Base-by-base conservation (phyloP, 2,113 vertebrate genomes). In the Archocentrus centrarchus region DNA sequence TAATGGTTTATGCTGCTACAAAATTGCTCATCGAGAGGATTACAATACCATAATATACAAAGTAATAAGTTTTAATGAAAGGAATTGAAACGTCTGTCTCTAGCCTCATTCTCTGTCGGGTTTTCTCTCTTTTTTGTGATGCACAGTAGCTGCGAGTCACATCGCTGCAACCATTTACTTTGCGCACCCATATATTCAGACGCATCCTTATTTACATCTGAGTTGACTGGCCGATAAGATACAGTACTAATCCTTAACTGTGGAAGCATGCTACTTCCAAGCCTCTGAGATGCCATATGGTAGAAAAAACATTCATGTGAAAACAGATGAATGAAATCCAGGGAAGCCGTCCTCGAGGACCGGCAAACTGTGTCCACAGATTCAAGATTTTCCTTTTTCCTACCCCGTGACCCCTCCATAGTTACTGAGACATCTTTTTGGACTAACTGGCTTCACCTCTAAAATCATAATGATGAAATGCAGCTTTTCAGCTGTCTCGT, bases 21-120 rank as follows among this genome's bases (percentile, higher is more conserved):
- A 92, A 95, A 92, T 87, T 86, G 87, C 94, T 95, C 88, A 91
- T 82, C 94, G 92, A 92, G 86, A 92, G 93, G 91, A 93, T 94
- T 94, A 91, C 92, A 93, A 90, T 92, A 82, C 66, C 88, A 92
- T 92, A 88, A 94, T 92, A 88, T 86, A 91, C 88, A 88, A 93
- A 85, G 77, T 81, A 77, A 73, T 61, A 87, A 58, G 73, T 91
- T 81, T 80, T 75, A 64, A 80, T 76, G 57, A 88, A 82, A 68
- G 59, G 35, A 64, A 75, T 64, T 55, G 37, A 70, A 85, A 83
- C 83, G 80, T 83, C 37, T 77, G 55, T 79, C 18, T 75, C 53
- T 53, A 3, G n/a, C 75, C 78, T 73, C 27, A 24, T 63, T 79
- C 20, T 24, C 32, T 60, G 55, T 55, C 30, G 11, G 35, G 32